phyloP scores from a whole-genome alignment of 2,888 invertebrate genomes.

The Gerris lacustris region DNA sequence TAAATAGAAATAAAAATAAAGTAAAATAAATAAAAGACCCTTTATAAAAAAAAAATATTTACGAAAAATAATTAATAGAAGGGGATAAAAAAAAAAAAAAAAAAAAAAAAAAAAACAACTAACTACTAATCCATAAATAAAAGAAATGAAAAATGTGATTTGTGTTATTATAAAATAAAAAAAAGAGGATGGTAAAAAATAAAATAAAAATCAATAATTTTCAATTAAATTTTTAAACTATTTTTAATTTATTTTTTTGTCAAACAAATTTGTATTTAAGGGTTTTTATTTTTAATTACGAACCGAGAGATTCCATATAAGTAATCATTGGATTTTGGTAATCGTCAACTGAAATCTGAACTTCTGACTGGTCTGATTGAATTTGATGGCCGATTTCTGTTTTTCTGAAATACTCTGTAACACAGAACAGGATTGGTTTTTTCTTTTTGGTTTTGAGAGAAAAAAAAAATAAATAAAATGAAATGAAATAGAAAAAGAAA shows the following conservation, averaged over 20 bases:
- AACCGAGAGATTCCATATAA: background rate
- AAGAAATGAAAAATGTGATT: background rate
- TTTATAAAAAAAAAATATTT: background rate
- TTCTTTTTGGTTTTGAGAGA: too few relatives aligned
- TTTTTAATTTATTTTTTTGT: too few relatives aligned
- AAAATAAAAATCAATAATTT: background rate
- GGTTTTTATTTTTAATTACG: background rate
- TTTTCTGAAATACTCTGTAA: slow-evolving; percentile 1
- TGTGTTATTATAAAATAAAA: background rate
- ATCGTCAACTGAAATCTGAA: slow-evolving; percentile 1
- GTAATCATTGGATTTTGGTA: background rate
- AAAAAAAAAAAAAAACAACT: background rate
- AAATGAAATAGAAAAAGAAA: too few relatives aligned
- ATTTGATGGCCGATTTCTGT: slow-evolving; percentile 1
- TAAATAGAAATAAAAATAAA: background rate
- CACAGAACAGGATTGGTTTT: background rate
- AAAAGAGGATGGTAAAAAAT: background rate
- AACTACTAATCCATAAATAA: background rate
- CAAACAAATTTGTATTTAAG: too few relatives aligned
- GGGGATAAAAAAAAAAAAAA: background rate
- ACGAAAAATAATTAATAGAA: background rate
- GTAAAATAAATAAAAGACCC: background rate
- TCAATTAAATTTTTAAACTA: too few relatives aligned
- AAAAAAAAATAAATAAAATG: too few relatives aligned
- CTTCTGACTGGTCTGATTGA: slow-evolving; percentile 3